Evolutionary conservation across 2,113 vertebrate genomes (phyloP).

Genomic region (Psephotus haematonotus): DNA sequence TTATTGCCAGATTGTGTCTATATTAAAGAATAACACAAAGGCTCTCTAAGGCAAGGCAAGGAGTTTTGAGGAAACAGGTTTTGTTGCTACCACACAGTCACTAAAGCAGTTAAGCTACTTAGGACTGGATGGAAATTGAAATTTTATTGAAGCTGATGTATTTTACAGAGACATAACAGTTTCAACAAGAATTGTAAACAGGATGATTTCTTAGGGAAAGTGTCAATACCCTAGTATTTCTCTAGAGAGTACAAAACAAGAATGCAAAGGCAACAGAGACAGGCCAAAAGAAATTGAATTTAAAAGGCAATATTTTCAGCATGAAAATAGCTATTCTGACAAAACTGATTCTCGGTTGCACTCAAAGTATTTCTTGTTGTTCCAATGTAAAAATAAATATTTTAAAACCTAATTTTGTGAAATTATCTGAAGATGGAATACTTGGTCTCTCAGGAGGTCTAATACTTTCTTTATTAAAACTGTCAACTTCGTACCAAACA

Average conservation of each 20-base stretch:
- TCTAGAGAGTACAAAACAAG: neutral
- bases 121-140: neutral
- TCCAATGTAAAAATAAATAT: neutral
- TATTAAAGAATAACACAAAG: neutral
- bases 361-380: neutral
- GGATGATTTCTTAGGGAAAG: constrained; percentile 7
- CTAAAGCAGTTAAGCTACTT: constrained; percentile 31
- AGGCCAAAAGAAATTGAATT: constrained; percentile 28
- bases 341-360: neutral
- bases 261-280: neutral
- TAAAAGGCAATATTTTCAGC: neutral
- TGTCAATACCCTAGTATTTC: constrained; percentile 10
- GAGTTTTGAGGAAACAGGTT: neutral
- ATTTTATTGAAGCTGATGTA: constrained; percentile 31
- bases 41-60: neutral
- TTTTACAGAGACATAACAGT: neutral
- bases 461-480: neutral
- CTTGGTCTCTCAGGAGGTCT: neutral
- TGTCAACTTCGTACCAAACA: neutral
- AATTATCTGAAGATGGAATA: neutral
- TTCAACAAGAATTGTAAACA: constrained; percentile 35
- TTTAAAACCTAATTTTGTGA: constrained; percentile 12
- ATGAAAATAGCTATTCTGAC: neutral
- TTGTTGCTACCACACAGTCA: neutral
- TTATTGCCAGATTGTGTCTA: neutral